Evolutionary conservation across 2,113 vertebrate species (phyloP), one percentile per base, ranked within the genome.

Genomic region (Ardeotis arabs): DNA sequence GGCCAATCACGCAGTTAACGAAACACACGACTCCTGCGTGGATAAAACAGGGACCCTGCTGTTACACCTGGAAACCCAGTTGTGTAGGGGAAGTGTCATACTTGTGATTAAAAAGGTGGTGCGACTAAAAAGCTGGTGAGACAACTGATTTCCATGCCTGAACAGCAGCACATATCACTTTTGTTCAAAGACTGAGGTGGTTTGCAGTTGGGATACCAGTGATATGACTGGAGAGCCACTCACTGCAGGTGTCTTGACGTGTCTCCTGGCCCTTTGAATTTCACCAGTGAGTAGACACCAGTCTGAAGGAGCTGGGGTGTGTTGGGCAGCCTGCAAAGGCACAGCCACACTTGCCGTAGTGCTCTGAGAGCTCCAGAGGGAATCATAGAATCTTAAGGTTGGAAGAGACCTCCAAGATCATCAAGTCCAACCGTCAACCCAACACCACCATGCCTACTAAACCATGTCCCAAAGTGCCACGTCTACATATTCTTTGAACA

Each of bases 1-100:
- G 87, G 63, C 99, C 99, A 2, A 99, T 92, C 53, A 98, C 58
- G 3, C 99, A 97, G 87, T 97, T 99, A 29, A 98, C 4, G 24
- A 99, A 22, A 83, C 99, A 99, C 93, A 99, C 97, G 12, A 97
- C 50, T 63, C 99, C 99, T 99, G 96, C 0, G 1, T 56, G 52
- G 68, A 23, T 19, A 33, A 70, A 92, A 87, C 13, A 68, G 12
- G 23, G 49, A 35, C 14, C 6, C 44, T 47, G 53, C 27, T 4
- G 4, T 90, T 35, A 73, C 20, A 33, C 7, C 41, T 29, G 41
- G 25, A 91, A 76, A 41, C 24, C 5, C 23, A 18, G 15, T 3
- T 12, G 17, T 8, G 1, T 41, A 24, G 28, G 50, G 4, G 15
- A 60, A 62, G 19, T 3, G 8, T 53, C 4, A 2, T 14, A 8